Conservation (phyloP, 2,113 vertebrate species). For the Tetraodon nigroviridis region DNA sequence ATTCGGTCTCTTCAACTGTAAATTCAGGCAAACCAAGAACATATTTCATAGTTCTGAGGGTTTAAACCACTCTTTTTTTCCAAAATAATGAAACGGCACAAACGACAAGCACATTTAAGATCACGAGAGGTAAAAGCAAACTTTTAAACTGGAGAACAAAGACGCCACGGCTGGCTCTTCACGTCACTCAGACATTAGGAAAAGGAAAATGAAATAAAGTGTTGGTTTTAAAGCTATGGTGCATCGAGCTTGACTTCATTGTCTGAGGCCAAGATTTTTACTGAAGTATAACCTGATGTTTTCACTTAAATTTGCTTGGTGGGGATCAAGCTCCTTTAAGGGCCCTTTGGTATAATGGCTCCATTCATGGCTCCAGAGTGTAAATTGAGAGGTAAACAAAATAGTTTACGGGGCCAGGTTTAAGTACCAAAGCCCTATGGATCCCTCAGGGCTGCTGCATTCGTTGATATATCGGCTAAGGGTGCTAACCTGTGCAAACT, state of each 20-base stretch:
- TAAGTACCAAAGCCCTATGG: slow-evolving; percentile 14
- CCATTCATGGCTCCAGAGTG: slow-evolving; percentile 46
- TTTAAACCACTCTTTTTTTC: slow-evolving; percentile 25
- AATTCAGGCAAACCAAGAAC: too few species aligned
- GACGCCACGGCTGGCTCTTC: not conserved
- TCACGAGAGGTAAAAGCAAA: slow-evolving; percentile 26
- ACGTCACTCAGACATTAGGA: not conserved
- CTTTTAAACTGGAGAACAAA: slow-evolving; percentile 52
- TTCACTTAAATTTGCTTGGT: slow-evolving; percentile 42
- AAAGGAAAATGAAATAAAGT: not conserved
- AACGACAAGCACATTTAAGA: slow-evolving; percentile 40
- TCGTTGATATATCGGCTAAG: not conserved
- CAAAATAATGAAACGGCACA: slow-evolving; percentile 44
- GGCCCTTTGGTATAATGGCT: slow-evolving; percentile 32
- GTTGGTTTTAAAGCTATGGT: not conserved
- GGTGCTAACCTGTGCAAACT: too few species aligned
- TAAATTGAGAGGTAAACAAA: slow-evolving; percentile 62
- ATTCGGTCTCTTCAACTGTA: too few species aligned
- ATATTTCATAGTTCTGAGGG: not conserved
- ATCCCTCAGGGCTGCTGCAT: slow-evolving; percentile 8
- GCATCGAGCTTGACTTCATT: not conserved
- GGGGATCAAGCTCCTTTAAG: slow-evolving; percentile 15
- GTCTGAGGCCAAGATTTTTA: not conserved
- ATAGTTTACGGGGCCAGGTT: slow-evolving; percentile 40
- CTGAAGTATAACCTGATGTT: slow-evolving; percentile 12